Percentiles rank a stretch among this genome's conserved stretches.
Evolutionary conservation across 2,797 vertebrate genomes (phyloP).

Genomic region (Danio tinwini): DNA sequence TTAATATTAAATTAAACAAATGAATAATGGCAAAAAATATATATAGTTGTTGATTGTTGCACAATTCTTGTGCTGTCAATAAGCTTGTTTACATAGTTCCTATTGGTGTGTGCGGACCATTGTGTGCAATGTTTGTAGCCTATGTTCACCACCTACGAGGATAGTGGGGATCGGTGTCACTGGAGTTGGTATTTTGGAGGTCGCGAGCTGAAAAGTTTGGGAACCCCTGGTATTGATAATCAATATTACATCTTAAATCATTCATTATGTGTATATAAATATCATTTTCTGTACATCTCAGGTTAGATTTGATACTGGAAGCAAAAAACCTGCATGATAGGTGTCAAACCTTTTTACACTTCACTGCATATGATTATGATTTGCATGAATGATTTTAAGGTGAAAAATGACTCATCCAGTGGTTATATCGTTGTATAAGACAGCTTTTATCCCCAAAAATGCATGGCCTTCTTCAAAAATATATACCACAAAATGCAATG

Average conservation of each 20-base stretch:
- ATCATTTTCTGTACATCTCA: neutral
- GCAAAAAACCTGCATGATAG: neutral
- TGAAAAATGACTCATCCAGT: neutral
- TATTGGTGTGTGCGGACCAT: too few relatives aligned
- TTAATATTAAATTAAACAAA: too few relatives aligned
- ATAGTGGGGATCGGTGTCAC: too few relatives aligned
- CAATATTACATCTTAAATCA: neutral
- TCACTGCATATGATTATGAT: neutral
- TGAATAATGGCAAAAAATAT: too few relatives aligned
- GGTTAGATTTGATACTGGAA: neutral
- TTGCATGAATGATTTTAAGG: conserved; percentile 10
- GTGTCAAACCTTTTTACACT: neutral
- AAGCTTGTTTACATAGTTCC: too few relatives aligned
- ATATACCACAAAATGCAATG: neutral
- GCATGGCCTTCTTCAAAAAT: neutral
- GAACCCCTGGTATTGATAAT: too few relatives aligned
- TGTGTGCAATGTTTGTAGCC: too few relatives aligned
- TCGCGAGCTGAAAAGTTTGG: too few relatives aligned
- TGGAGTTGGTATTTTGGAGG: too few relatives aligned
- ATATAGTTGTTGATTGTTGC: too few relatives aligned
- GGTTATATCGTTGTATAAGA: neutral
- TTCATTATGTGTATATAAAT: conserved; percentile 7
- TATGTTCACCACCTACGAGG: too few relatives aligned
- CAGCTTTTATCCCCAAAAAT: neutral
- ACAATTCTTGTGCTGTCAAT: too few relatives aligned